Conservation (phyloP, 2,888 invertebrate genomes). For the Plebejus melissa region DNA sequence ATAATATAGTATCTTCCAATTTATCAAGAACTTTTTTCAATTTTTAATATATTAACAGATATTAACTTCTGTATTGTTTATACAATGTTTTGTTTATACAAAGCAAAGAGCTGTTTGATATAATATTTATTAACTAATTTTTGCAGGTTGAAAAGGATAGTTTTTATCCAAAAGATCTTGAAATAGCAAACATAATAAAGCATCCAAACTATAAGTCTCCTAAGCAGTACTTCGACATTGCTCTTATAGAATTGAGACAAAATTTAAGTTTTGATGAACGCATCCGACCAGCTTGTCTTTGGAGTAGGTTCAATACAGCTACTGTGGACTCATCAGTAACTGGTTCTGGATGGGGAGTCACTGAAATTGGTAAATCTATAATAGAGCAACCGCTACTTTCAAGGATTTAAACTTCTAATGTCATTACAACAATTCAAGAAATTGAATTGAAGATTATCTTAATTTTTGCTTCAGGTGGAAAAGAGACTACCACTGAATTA, state of each 20-base stretch:
- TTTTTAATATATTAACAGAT: too few relatives aligned
- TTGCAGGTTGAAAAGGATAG: background rate
- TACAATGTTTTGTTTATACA: too few relatives aligned
- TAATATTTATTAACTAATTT: background rate
- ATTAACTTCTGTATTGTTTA: too few relatives aligned
- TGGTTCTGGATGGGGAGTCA: conserved; percentile 42
- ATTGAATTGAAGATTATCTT: too few relatives aligned
- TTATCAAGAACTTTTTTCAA: too few relatives aligned
- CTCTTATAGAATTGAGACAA: conserved; percentile 40
- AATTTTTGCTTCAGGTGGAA: conserved; percentile 14
- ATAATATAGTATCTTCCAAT: too few relatives aligned
- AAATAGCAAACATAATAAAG: conserved; percentile 1
- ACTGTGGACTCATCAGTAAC: conserved; percentile 34
- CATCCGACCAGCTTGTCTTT: conserved; percentile 43
- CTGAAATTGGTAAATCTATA: conserved; percentile 37
- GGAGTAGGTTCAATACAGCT: conserved; percentile 35
- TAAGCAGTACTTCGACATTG: conserved; percentile 43
- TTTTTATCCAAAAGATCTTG: conserved; percentile 15
- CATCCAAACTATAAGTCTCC: conserved; percentile 37
- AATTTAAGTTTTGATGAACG: conserved; percentile 34
- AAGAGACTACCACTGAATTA: conserved; percentile 21
- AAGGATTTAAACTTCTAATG: background rate
- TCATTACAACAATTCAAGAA: background rate
- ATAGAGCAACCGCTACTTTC: too few relatives aligned
- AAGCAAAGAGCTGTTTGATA: too few relatives aligned